Evolutionary conservation across 2,888 invertebrate species (phyloP).

Genomic region (Hypena proboscidalis): DNA sequence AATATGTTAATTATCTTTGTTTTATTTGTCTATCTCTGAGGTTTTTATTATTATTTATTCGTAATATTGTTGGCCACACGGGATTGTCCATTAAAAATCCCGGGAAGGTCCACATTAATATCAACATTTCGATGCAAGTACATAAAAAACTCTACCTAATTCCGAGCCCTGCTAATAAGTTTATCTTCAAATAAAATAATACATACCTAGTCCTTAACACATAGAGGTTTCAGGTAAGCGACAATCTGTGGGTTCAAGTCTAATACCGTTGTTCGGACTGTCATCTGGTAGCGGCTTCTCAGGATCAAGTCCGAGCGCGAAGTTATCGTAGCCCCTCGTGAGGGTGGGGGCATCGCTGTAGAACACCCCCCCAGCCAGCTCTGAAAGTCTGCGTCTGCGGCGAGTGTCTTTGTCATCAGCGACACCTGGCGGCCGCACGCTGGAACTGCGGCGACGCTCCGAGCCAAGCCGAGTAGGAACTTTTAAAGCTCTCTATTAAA

Average conservation of each 20-base stretch:
- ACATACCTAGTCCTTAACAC: slow-evolving; percentile 35
- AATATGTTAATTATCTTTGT: too few relatives aligned
- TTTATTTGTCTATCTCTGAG: too few relatives aligned
- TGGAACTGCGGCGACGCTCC: slow-evolving; percentile 75
- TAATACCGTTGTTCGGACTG: slow-evolving; percentile 52
- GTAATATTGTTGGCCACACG: too few relatives aligned
- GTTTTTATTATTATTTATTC: too few relatives aligned
- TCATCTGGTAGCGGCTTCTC: slow-evolving; percentile 67
- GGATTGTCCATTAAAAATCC: too few relatives aligned
- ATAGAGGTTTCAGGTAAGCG: slow-evolving; percentile 50
- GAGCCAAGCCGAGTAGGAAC: slow-evolving; percentile 69
- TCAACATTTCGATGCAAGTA: too few relatives aligned
- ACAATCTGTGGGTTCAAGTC: slow-evolving; percentile 51
- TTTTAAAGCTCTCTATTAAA: slow-evolving; percentile 66
- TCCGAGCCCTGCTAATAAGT: too few relatives aligned
- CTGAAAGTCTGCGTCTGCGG: slow-evolving; percentile 75
- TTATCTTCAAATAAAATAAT: too few relatives aligned
- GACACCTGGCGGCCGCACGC: slow-evolving; percentile 72
- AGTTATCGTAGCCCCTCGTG: slow-evolving; percentile 69
- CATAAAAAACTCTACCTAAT: too few relatives aligned
- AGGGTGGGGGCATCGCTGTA: slow-evolving; percentile 70
- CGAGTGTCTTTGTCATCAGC: slow-evolving; percentile 76
- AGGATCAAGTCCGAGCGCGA: slow-evolving; percentile 67
- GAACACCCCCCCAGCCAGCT: slow-evolving; percentile 80
- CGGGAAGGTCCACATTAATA: too few relatives aligned